Evolutionary conservation across 2,888 invertebrate genomes (phyloP).

Genomic region (Sminthurides aquaticus): DNA sequence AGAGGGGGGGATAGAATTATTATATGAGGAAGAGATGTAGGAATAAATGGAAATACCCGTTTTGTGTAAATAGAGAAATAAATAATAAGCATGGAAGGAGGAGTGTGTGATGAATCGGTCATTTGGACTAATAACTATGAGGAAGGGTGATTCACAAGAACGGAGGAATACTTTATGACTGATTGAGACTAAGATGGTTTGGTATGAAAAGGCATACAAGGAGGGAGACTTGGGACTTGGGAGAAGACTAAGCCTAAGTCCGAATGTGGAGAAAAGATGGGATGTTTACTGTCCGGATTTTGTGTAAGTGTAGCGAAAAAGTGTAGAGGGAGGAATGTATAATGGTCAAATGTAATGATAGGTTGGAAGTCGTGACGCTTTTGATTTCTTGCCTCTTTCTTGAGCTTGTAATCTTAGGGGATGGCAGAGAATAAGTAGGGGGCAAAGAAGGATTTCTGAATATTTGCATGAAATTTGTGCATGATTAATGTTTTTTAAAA

Average conservation of each 20-base stretch:
- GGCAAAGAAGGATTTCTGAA: conserved; percentile 24
- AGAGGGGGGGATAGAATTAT: no score
- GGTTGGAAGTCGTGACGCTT: conserved; percentile 40
- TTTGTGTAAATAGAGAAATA: no score
- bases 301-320: conserved; percentile 22
- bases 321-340: background rate
- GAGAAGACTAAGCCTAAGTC: conserved; percentile 4
- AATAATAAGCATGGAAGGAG: no score
- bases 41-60: no score
- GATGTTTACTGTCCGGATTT: background rate
- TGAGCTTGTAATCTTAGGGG: conserved; percentile 36
- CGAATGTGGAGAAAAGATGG: conserved; percentile 1
- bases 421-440: conserved; percentile 26
- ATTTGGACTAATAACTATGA: no score
- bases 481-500: conserved; percentile 40
- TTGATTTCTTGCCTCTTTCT: conserved; percentile 43
- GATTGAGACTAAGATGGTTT: no score
- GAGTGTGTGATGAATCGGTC: no score
- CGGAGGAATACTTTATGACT: no score
- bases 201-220: no score
- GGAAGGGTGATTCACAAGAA: no score
- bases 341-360: conserved; percentile 31
- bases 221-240: background rate
- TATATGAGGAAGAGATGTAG: no score
- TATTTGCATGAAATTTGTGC: conserved; percentile 41